These are phyloP conservation scores for Elephas maximus DNA, from an alignment of 2,113 vertebrate genomes.

Conservation along the genomic window DNA sequence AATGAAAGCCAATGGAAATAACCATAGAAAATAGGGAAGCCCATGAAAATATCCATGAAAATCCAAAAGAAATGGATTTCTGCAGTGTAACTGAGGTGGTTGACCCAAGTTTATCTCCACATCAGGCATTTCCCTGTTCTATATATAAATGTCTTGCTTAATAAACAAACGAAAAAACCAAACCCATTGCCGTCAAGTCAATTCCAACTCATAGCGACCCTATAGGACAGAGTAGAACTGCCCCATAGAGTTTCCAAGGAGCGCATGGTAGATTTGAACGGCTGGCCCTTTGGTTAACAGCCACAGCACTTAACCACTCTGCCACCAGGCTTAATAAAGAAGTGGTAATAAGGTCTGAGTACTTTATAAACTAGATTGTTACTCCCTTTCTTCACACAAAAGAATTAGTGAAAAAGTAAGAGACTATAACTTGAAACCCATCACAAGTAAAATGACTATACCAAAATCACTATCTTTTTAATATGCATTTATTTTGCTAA, in stretches of 20 bases:
- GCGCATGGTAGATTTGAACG: too few relatives aligned
- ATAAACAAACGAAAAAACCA: background rate
- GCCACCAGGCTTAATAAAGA: background rate
- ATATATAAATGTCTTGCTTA: background rate
- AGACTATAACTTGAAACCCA: background rate
- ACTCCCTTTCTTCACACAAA: background rate
- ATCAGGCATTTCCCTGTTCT: background rate
- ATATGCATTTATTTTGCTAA: background rate
- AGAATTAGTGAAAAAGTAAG: background rate
- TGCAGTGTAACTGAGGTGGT: background rate
- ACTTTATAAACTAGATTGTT: background rate
- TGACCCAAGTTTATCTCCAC: background rate
- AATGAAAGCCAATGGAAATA: background rate
- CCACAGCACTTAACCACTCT: too few relatives aligned
- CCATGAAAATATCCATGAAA: background rate
- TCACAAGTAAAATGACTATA: background rate
- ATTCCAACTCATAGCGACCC: too few relatives aligned
- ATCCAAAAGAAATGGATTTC: background rate
- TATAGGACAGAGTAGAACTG: too few relatives aligned
- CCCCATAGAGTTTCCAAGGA: too few relatives aligned
- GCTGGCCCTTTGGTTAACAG: too few relatives aligned
- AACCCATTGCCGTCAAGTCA: too few relatives aligned
- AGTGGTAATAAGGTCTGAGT: background rate
- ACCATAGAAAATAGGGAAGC: background rate
- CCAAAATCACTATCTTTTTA: background rate